A percentile compares a stretch with the other conserved stretches of the same genome.
Conservation (phyloP, 1,140 invertebrate genomes). For the Diorhabda elongata region DNA sequence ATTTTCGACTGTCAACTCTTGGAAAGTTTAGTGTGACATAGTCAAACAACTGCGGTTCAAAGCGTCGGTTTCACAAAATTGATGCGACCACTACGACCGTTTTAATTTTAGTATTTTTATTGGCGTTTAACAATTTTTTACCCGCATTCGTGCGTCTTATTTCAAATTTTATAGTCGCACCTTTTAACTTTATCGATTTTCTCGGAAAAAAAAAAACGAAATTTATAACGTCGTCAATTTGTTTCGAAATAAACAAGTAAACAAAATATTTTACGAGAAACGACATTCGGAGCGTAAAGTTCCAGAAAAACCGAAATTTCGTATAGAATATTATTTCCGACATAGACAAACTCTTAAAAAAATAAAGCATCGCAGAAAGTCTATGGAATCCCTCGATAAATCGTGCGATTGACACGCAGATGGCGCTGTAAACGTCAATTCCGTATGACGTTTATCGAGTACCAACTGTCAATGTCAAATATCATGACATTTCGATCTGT, state of each 20-base stretch:
- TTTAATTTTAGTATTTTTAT: conserved; percentile 12
- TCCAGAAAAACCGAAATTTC: too few relatives aligned
- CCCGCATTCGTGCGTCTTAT: background rate
- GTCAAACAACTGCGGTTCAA: conserved; percentile 9
- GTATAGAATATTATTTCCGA: too few relatives aligned
- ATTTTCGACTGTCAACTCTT: background rate
- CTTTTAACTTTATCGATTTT: conserved; percentile 7
- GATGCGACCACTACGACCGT: conserved; percentile 6
- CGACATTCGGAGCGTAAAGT: too few relatives aligned
- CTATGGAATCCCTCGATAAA: too few relatives aligned
- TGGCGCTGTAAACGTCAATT: too few relatives aligned
- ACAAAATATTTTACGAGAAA: too few relatives aligned
- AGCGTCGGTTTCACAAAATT: conserved; percentile 3
- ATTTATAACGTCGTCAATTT: conserved; percentile 5
- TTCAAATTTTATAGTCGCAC: conserved; percentile 4
- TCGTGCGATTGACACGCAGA: too few relatives aligned
- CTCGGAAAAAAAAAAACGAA: background rate
- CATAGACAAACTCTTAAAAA: too few relatives aligned
- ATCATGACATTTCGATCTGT: too few relatives aligned
- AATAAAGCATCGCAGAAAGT: too few relatives aligned
- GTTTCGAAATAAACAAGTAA: background rate
- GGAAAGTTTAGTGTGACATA: background rate
- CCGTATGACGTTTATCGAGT: too few relatives aligned
- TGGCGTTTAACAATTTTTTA: conserved; percentile 6
- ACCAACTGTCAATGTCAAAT: too few relatives aligned